These are phyloP conservation scores for Octomys mimax DNA, from an alignment of 2,797 vertebrate genomes.

Conservation along the genomic window DNA sequence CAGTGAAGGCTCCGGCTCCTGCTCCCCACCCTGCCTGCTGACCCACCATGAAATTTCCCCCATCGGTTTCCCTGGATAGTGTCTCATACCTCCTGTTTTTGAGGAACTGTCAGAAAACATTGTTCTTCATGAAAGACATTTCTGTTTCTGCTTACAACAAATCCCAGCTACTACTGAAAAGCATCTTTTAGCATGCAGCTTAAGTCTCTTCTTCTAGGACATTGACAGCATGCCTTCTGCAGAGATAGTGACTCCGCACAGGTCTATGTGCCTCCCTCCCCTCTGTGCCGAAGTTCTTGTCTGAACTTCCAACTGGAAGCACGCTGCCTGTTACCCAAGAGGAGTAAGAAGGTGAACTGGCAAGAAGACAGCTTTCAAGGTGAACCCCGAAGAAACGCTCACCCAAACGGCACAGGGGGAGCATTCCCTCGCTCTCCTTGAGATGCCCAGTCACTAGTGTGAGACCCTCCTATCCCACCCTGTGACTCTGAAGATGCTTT, in stretches of 20 bases:
- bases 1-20: background rate
- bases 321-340: background rate
- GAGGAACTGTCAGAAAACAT: background rate
- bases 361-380: background rate
- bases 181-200: background rate
- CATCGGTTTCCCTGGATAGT: too few relatives aligned
- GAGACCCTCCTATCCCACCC: background rate
- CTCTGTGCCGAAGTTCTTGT: background rate
- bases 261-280: background rate
- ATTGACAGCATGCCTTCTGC: background rate
- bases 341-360: background rate
- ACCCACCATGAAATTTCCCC: background rate
- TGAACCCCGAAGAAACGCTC: background rate
- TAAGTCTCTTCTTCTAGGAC: background rate
- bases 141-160: background rate
- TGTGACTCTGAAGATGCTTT: background rate
- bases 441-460: too few relatives aligned
- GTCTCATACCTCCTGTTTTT: background rate
- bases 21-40: background rate
- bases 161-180: background rate
- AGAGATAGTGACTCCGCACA: background rate
- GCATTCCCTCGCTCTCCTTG: background rate
- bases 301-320: background rate
- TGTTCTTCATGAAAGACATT: background rate
- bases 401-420: background rate